These are phyloP conservation scores for Vespertilio murinus DNA, from an alignment of 2,797 vertebrate genomes.

Conservation along the genomic window DNA sequence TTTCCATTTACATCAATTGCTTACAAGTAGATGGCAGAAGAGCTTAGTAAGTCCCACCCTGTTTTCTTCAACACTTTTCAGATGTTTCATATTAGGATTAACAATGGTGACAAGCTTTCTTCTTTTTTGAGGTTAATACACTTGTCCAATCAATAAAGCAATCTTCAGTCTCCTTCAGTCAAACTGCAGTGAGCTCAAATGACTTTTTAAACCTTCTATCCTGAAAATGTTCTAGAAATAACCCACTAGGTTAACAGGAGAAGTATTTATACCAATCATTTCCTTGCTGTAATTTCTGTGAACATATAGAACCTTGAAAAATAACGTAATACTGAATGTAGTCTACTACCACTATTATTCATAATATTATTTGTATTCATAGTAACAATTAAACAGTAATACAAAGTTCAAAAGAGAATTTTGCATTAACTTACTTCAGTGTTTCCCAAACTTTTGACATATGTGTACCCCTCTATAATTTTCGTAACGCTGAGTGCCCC, in stretches of 20 bases:
- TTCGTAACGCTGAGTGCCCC: too few species aligned
- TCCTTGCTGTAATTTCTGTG: neutral
- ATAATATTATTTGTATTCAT: neutral
- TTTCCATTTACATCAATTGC: conserved; percentile 47
- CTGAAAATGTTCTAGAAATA: conserved; percentile 52
- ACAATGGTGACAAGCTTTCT: neutral
- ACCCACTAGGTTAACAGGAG: neutral
- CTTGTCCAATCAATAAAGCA: neutral
- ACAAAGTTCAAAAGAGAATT: neutral
- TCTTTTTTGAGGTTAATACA: neutral
- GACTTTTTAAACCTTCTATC: neutral
- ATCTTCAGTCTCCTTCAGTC: neutral
- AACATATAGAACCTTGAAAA: conserved; percentile 30
- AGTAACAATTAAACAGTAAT: conserved; percentile 16
- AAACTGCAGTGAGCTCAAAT: neutral
- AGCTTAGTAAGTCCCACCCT: neutral
- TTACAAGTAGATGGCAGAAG: neutral
- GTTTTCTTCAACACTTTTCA: conserved; percentile 38
- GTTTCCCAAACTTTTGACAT: too few species aligned
- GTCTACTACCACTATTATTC: neutral
- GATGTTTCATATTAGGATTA: conserved; percentile 2
- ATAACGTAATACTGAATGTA: neutral
- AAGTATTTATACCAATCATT: neutral
- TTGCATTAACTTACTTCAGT: conserved; percentile 36
- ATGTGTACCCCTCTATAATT: too few species aligned